Evolutionary conservation across 2,797 vertebrate genomes (phyloP), one percentile per base, ranked within the genome.

Genomic region (Oreonectes daqikongensis): DNA sequence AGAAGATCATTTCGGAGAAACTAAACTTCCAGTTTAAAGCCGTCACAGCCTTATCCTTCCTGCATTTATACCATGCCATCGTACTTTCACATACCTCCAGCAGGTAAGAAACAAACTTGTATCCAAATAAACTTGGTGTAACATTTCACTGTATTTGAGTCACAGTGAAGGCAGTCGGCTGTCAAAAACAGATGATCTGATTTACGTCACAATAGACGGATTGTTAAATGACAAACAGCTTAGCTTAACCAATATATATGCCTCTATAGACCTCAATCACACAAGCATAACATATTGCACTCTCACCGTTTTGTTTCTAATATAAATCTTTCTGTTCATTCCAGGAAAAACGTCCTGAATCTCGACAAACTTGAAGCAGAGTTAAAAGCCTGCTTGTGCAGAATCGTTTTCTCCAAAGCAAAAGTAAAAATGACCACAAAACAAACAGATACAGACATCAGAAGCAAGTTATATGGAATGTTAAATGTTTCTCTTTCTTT

Each of bases 1-100:
- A 98, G 90, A 97, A 96, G 87, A 98, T 99, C 3, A 92, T 99
- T 82, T 91, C 95, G 0, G 95, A 98, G 82, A 99, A 99, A 89
- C 93, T 99, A 86, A 86, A 94, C 93, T 96, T 97, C 91, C 94
- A 96, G 87, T 94, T 96, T 88, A 93, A 94, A 92, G 95, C 96
- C 88, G 88, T 98, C 92, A 99, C 97, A 83, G 96, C 97, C 94
- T 96, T 98, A 93, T 96, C 96, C 73, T 99, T 99, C 87, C 94
- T 99, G 92, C 96, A 96, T 92, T 88, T 98, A 85, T 99, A 96
- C 90, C 95, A 96, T 82, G 85, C 92, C 83, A 95, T 99, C 57
- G 78, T 93, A 69, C 90, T 94, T 69, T 93, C 91, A 30, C 95
- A 97, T 91, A 92, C 91, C 89, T 94, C 93, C 72, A 93, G 95